Percentiles rank a stretch among this genome's conserved stretches.
Conservation (phyloP, 2,888 invertebrate species). For the Microchrysa polita region DNA sequence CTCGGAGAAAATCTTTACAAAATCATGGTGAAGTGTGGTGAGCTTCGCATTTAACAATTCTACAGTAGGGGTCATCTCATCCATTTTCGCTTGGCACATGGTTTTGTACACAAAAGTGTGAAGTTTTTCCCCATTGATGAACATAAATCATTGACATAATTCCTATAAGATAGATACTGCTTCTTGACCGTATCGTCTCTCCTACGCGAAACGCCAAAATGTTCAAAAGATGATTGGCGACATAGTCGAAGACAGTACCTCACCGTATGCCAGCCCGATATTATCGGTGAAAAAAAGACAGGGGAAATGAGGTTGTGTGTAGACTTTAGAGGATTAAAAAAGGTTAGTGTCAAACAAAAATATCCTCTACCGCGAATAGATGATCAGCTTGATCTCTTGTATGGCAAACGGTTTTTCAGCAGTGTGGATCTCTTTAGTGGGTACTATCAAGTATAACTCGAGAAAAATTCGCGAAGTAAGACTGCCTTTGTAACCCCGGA, state of each 20-base stretch:
- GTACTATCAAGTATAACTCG: slow-evolving; percentile 44
- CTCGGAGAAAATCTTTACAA: too few relatives aligned
- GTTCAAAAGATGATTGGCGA: background rate
- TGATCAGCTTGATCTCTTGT: slow-evolving; percentile 36
- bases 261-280: background rate
- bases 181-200: too few relatives aligned
- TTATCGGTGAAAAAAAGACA: background rate
- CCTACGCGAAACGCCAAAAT: background rate
- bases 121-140: too few relatives aligned
- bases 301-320: slow-evolving; percentile 51
- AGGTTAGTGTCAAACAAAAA: slow-evolving; percentile 51
- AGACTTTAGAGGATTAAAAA: slow-evolving; percentile 55
- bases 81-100: too few relatives aligned
- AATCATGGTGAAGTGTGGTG: too few relatives aligned
- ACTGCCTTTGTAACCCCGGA: slow-evolving; percentile 55
- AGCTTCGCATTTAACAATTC: too few relatives aligned
- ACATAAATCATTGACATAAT: too few relatives aligned
- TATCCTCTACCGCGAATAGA: slow-evolving; percentile 50
- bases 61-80: too few relatives aligned
- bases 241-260: background rate
- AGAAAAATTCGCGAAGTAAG: slow-evolving; percentile 41
- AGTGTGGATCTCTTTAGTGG: slow-evolving; percentile 45
- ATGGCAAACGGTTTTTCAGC: slow-evolving; percentile 41
- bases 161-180: too few relatives aligned
- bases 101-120: too few relatives aligned